phyloP scores from a whole-genome alignment of 2,888 invertebrate genomes.

The Trichogramma dendrolimi region DNA sequence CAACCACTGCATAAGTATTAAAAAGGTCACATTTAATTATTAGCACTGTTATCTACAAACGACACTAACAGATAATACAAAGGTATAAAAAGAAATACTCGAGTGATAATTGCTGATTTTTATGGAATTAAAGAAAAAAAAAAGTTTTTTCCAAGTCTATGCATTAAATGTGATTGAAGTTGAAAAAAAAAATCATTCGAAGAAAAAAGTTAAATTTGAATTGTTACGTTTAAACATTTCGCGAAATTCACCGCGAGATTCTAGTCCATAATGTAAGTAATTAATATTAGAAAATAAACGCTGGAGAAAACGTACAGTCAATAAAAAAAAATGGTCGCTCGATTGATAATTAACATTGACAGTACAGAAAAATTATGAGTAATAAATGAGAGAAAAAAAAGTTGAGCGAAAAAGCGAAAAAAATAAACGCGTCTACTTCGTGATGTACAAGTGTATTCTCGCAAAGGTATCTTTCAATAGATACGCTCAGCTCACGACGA shows the following conservation, averaged over 20 bases:
- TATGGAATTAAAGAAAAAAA: slow-evolving; percentile 10
- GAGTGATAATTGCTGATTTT: slow-evolving; percentile 18
- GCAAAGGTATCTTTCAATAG: no score
- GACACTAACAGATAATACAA: neutral
- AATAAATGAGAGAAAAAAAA: slow-evolving; percentile 1
- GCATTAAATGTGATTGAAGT: slow-evolving; percentile 35
- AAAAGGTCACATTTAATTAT: slow-evolving; percentile 1
- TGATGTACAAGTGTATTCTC: no score
- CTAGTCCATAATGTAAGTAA: neutral
- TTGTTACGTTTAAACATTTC: slow-evolving; percentile 22
- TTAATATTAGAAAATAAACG: neutral
- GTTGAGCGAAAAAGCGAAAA: neutral
- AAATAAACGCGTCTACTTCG: no score
- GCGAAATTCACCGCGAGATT: slow-evolving; percentile 15
- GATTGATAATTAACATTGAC: slow-evolving; percentile 21
- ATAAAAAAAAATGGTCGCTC: slow-evolving; percentile 18
- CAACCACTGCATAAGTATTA: neutral
- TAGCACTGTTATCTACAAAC: neutral
- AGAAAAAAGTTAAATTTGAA: slow-evolving; percentile 21
- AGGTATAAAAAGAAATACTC: slow-evolving; percentile 1
- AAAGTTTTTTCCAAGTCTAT: slow-evolving; percentile 28
- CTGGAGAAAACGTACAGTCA: slow-evolving; percentile 26
- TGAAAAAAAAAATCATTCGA: slow-evolving; percentile 10
- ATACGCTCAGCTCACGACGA: no score
- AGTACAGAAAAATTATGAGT: slow-evolving; percentile 11